Evolutionary conservation across 1,140 invertebrate genomes (phyloP), one percentile per base, ranked within the genome.

Genomic region (Lasioglossum baleicum): DNA sequence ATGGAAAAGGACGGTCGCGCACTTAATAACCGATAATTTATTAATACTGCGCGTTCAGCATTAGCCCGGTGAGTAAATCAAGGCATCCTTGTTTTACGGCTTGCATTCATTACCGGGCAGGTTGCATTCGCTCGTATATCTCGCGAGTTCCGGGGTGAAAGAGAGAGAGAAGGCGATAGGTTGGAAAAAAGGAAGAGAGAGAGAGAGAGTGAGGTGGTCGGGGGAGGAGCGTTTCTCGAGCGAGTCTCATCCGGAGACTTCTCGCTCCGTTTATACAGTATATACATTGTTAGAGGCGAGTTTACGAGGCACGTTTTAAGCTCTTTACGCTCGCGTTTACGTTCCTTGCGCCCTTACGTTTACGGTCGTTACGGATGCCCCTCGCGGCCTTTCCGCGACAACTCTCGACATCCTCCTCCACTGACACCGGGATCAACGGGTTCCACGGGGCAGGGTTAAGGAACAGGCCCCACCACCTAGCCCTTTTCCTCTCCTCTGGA

Each of bases 21-120:
- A 89, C 88, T 90, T 91, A 91, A 90, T 92, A 91, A 90, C 86
- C 75, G 83, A 91, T 90, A 91, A 92, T 91, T 92, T 92, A 92
- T 91, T 91, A 91, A 91, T 91, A 87, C 87, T 81, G 83, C 76
- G 31, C 75, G 78, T 81, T 84, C 81, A 80, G 83, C 83, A 87
- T 90, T 90, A 90, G 86, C 69, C 71, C 78, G 83, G 86, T 76
- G 84, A 91, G 90, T 92, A 92, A 91, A 92, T 92, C 91, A 92
- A 91, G 83, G 88, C 83, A 83, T 90, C 83, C 89, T 88, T 90
- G 87, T 92, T 92, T 92, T 91, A 92, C 87, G 88, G 89, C 89
- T 83, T 88, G 90, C 90, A 90, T 92, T 92, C 90, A 92, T 92
- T 92, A 92, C 88, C 82, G 82, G 82, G 83, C 86, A 89, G 88